Base-by-base conservation (phyloP, 2,797 vertebrate species). In the Schizopygopsis malacanthus region DNA sequence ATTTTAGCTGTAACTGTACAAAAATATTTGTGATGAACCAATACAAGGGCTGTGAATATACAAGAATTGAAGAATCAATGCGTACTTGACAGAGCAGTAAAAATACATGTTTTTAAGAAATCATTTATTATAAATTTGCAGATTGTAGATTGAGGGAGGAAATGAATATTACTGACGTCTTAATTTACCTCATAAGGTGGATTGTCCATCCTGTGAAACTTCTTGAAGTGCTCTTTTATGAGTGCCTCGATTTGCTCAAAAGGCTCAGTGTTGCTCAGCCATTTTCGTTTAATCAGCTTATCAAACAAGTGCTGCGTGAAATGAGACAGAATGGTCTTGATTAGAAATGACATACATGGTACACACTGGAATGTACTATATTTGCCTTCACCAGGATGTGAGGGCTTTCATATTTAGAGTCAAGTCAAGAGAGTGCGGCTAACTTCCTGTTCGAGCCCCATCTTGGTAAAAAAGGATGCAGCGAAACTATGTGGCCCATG, bases 241-340 rank as follows among this genome's bases (percentile, higher is more conserved):
- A 94, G 89, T 0, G 91, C 88, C 67, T 96, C 91, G 43, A 98
- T 97, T 92, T 96, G 89, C 9, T 98, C 96, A 25, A 96, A 97
- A 0, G 97, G 93, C 47, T 97, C 96, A 0, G 95, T 85, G 92
- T 95, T 97, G 80, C 79, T 96, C 86, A 98, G 90, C 98, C 97
- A 98, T 89, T 96, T 97, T 87, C 96, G 94, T 91, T 97, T 96
- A 93, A 98, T 96, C 91, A 99, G 93, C 18, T 97, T 97, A 86
- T 95, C 94, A 22, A 97, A 97, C 88, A 95, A 94, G 0, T 96
- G 96, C 97, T 98, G 7, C 0, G 79, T 18, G 8, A 72, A 33
- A 39, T 9, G 50, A 87, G 67, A 84, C 13, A 85, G 28, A 84
- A 85, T 56, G 52, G 37, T 16, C 22, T 33, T 3, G 22, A 87